A percentile compares a stretch with the other conserved stretches of the same genome.
Evolutionary conservation across 2,888 invertebrate species (phyloP).

Genomic region (Gibbula magus): DNA sequence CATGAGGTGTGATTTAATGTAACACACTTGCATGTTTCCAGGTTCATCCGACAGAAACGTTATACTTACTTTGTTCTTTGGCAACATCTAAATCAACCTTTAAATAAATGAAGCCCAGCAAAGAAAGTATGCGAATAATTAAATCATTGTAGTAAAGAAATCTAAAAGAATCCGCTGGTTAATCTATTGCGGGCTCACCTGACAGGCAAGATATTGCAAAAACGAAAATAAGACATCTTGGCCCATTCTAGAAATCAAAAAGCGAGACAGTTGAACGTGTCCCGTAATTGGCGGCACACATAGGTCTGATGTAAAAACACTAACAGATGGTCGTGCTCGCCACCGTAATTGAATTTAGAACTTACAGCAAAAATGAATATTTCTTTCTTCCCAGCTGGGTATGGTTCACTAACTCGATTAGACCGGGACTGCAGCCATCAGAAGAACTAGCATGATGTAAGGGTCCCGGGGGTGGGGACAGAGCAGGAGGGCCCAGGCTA

Average conservation of each 20-base stretch:
- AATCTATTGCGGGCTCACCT: too few species aligned
- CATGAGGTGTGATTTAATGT: too few species aligned
- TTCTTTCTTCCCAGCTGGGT: not conserved
- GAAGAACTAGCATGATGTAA: not conserved
- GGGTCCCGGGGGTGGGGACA: not conserved
- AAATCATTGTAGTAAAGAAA: too few species aligned
- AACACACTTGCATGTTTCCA: too few species aligned
- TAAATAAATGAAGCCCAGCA: too few species aligned
- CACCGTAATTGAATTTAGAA: not conserved
- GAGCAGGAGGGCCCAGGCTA: too few species aligned
- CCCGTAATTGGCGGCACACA: not conserved
- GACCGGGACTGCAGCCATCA: not conserved
- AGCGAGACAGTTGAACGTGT: not conserved
- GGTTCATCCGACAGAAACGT: too few species aligned
- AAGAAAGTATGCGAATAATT: too few species aligned
- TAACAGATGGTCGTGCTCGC: not conserved
- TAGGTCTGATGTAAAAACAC: not conserved
- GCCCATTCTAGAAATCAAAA: not conserved
- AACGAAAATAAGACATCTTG: not conserved
- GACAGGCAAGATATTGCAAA: too few species aligned
- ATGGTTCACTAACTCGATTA: not conserved
- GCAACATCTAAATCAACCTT: too few species aligned
- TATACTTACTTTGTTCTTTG: too few species aligned
- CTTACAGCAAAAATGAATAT: constrained; percentile 1
- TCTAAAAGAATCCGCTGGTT: too few species aligned